Percentiles rank a stretch among this genome's conserved stretches.
Conservation (phyloP, 2,113 vertebrate species). For the Notothenia coriiceps region DNA sequence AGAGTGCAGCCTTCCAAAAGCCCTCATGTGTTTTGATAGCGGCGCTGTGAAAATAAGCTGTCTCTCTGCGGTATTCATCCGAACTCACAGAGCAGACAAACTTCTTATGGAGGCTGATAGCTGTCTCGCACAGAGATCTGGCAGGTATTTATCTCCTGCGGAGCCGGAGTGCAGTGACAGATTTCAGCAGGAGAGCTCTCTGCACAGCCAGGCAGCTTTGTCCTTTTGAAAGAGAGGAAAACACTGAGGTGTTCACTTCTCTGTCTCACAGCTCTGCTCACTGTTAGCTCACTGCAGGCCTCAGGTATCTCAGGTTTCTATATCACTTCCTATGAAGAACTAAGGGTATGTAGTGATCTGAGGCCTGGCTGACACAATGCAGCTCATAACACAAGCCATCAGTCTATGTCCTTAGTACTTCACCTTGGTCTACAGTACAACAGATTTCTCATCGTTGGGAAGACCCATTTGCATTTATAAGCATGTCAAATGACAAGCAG, state of each 20-base stretch:
- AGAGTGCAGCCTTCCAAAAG: conserved; percentile 21
- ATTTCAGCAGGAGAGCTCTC: background rate
- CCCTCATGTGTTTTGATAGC: conserved; percentile 24
- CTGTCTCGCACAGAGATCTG: background rate
- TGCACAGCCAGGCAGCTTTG: background rate
- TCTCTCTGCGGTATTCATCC: background rate
- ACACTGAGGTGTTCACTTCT: background rate
- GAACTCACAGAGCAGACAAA: conserved; percentile 13
- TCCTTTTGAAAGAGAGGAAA: background rate
- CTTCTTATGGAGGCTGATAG: background rate
- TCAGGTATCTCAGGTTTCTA: background rate
- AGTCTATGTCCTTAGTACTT: background rate
- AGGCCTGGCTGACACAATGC: background rate
- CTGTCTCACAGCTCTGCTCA: background rate
- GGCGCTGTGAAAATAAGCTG: background rate
- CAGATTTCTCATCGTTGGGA: background rate
- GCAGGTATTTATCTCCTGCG: background rate
- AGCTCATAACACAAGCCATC: background rate
- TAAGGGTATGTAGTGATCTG: background rate
- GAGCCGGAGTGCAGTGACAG: background rate
- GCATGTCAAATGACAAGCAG: no score
- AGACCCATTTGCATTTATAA: background rate
- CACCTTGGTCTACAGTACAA: background rate
- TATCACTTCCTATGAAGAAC: background rate
- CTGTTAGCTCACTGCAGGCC: background rate